Conservation (phyloP, 1,140 invertebrate species). For the Tetragnatha versicolor region DNA sequence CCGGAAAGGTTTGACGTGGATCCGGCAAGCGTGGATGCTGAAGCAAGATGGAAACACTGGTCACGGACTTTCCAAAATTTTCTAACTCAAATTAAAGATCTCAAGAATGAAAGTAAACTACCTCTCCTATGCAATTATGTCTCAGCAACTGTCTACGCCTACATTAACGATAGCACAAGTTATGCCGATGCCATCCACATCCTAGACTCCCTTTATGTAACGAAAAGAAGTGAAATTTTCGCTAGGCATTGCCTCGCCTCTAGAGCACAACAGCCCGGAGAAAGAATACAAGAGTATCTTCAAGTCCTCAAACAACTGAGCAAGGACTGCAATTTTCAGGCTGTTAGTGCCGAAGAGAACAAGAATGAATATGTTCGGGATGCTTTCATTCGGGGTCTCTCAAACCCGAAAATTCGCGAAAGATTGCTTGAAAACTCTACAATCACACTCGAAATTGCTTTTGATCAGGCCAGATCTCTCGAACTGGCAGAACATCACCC, state of each 20-base stretch:
- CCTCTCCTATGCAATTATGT: constrained; percentile 46
- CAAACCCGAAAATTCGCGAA: constrained; percentile 24
- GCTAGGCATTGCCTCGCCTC: constrained; percentile 36
- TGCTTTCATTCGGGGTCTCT: constrained; percentile 48
- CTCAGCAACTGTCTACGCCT: constrained; percentile 6
- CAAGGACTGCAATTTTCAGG: constrained; percentile 47
- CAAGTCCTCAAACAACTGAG: constrained; percentile 40
- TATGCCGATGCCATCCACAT: background rate
- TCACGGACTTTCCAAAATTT: constrained; percentile 6
- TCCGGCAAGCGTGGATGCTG: background rate
- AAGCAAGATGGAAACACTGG: constrained; percentile 26
- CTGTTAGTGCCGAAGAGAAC: constrained; percentile 40
- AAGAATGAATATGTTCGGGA: constrained; percentile 48
- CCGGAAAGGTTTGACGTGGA: constrained; percentile 22
- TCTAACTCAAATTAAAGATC: background rate
- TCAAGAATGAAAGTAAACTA: constrained; percentile 37
- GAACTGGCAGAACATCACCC: constrained; percentile 19
- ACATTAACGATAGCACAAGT: constrained; percentile 9
- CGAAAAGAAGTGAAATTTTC: constrained; percentile 46
- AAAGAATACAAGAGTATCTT: constrained; percentile 50
- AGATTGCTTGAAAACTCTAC: constrained; percentile 38
- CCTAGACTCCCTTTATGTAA: constrained; percentile 30
- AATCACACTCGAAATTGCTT: constrained; percentile 18
- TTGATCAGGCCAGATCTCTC: constrained; percentile 45
- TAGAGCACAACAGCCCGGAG: constrained; percentile 20